These are phyloP conservation scores for Tupaia chinensis DNA, from an alignment of 2,113 vertebrate genomes.

Conservation along the genomic window DNA sequence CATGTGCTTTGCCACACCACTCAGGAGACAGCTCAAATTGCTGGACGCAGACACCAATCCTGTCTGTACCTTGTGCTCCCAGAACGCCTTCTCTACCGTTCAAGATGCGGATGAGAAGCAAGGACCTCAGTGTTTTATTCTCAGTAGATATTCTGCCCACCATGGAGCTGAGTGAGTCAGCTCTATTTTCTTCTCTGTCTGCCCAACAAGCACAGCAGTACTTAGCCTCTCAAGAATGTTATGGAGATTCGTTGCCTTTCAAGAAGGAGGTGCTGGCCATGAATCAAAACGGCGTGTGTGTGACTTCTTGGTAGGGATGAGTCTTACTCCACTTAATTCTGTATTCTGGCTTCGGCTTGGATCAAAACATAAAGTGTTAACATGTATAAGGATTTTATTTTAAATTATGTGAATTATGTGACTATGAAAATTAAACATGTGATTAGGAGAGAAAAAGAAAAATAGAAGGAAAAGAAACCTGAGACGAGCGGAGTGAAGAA, in stretches of 20 bases:
- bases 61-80: too few species aligned
- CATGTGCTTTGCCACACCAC: background rate
- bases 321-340: background rate
- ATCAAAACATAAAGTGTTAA: background rate
- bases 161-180: background rate
- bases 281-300: background rate
- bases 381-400: conserved; percentile 2
- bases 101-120: background rate
- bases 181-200: background rate
- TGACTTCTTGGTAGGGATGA: background rate
- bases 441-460: background rate
- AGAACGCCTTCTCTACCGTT: background rate
- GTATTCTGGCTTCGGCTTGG: conserved; percentile 21
- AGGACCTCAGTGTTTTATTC: background rate
- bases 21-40: background rate
- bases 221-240: background rate
- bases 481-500: background rate
- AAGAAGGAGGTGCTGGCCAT: background rate
- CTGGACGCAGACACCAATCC: background rate
- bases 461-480: background rate
- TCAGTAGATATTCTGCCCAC: background rate
- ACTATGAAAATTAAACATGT: conserved; percentile 35
- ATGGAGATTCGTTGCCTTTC: background rate
- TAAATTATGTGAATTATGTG: conserved; percentile 6
- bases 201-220: background rate